phyloP scores from a whole-genome alignment of 2,113 vertebrate genomes.

The Nematolebias whitei region DNA sequence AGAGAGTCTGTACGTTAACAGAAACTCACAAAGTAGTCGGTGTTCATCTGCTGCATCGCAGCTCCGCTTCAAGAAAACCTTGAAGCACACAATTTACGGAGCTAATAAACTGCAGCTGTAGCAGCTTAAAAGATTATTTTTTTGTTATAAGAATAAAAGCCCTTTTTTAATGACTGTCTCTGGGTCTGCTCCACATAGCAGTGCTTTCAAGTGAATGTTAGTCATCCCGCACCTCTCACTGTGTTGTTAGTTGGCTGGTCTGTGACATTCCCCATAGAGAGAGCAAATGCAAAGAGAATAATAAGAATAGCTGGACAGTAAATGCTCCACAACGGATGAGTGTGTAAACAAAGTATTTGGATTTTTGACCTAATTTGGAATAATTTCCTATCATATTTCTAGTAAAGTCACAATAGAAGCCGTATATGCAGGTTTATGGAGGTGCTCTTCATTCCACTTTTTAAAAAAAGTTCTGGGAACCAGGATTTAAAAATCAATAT shows the following conservation, averaged over 20 bases:
- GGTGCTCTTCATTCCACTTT: not conserved
- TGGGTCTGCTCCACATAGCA: constrained; percentile 7
- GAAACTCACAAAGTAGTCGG: constrained; percentile 6
- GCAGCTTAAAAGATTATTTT: constrained; percentile 12
- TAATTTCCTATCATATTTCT: not conserved
- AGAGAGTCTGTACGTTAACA: not conserved
- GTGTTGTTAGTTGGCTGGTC: constrained; percentile 5
- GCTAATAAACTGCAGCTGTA: constrained; percentile 17
- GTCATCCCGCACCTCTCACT: not conserved
- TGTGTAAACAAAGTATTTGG: not conserved
- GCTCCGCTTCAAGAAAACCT: not conserved
- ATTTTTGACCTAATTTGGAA: not conserved
- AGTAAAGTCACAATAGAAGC: not conserved
- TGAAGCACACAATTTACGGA: not conserved
- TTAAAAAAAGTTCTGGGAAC: not conserved
- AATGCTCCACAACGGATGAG: not conserved
- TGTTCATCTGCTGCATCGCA: not conserved
- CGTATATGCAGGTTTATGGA: not conserved
- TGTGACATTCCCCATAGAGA: not conserved
- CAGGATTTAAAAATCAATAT: constrained; percentile 1
- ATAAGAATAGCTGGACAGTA: constrained; percentile 1
- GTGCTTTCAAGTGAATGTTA: constrained; percentile 6
- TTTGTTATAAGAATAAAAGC: constrained; percentile 20
- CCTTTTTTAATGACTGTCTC: constrained; percentile 17
- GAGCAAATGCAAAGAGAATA: constrained; percentile 7